Evolutionary conservation across 2,797 vertebrate genomes (phyloP), one percentile per base, ranked within the genome.

Genomic region (Periparus ater): DNA sequence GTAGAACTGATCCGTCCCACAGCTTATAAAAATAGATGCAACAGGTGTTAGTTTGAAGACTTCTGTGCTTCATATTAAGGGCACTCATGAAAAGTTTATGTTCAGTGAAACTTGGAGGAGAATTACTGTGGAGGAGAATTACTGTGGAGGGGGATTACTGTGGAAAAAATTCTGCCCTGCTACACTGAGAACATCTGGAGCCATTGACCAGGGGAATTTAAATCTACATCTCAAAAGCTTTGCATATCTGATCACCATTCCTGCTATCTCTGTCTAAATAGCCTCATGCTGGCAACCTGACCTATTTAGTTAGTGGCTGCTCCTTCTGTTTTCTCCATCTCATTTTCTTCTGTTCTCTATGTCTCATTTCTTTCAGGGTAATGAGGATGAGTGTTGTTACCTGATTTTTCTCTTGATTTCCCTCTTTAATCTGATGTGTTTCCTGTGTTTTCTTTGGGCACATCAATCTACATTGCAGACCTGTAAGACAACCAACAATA

Each of bases 221-320:
- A 96, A 92, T 73, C 65, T 83, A 16, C 62, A 57, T 88, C 77
- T 88, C 76, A 91, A 93, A 90, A 88, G 54, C 83, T 91, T 86
- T 73, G 57, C 67, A 13, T 94, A 89, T 55, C 85, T 75, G 76
- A 85, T 88, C 74, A 86, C 83, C 26, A 7, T 62, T 88, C 73
- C 81, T 58, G 6, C 61, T 82, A 47, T 53, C 29, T 1, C 68
- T 71, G 25, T 62, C 68, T 81, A 75, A 91, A 81, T 44, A 83
- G 71, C 71, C 73, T 91, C 88, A 40, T 47, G 71, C 80, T 95
- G 67, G 55, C 70, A 88, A 80, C 60, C 73, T 79, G 76, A 91
- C 79, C 66, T 82, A 22, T 55, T 85, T 58, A 62, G 22, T 34
- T 81, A 27, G 36, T 86, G 42, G 32, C 85, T 88, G 40, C 53